phyloP scores from a whole-genome alignment of 1,140 invertebrate genomes.

The Diplogasteroides magnus region DNA sequence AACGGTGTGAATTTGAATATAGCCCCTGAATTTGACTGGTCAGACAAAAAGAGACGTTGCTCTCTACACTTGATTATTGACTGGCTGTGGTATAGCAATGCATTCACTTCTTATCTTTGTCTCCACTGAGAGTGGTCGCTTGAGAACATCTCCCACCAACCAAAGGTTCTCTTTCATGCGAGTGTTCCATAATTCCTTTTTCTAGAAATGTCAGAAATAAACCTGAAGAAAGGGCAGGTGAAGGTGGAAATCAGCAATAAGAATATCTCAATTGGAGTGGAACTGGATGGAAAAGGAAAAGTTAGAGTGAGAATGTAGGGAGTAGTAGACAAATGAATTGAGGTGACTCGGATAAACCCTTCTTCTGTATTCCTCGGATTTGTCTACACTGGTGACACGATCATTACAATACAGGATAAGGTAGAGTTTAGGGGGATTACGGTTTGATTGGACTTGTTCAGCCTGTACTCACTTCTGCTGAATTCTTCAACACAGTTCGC shows the following conservation, averaged over 20 bases:
- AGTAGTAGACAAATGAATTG: neutral
- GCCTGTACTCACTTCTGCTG: neutral
- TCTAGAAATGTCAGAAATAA: neutral
- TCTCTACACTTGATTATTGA: too few species aligned
- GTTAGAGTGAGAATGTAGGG: neutral
- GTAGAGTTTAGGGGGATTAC: neutral
- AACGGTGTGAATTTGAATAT: too few species aligned
- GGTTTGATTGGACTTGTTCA: neutral
- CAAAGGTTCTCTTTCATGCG: too few species aligned
- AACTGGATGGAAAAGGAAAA: neutral
- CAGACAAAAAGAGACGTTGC: too few species aligned
- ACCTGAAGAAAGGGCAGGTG: neutral
- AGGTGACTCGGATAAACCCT: neutral
- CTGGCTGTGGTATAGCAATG: too few species aligned
- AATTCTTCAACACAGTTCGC: neutral
- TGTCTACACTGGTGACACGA: neutral
- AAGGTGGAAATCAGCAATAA: neutral
- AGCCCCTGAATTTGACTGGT: too few species aligned
- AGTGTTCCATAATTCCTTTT: too few species aligned
- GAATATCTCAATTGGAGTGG: neutral
- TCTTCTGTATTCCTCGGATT: neutral
- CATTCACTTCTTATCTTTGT: too few species aligned
- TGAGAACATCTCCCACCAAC: too few species aligned
- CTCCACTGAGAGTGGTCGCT: too few species aligned
- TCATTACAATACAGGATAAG: neutral